phyloP scores from a whole-genome alignment of 2,888 invertebrate genomes.

The Eucera pruinosa region DNA sequence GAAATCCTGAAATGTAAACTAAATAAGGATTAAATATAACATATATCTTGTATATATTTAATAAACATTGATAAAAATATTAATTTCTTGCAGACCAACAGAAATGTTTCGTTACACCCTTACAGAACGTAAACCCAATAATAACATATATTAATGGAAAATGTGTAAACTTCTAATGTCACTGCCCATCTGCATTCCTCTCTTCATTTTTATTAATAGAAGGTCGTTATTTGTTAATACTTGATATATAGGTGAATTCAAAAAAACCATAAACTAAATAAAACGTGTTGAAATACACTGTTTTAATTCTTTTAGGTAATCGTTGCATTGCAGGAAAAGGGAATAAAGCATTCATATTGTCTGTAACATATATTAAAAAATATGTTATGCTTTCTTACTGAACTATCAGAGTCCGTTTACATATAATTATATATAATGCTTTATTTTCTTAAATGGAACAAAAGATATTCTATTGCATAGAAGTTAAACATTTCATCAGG shows the following conservation, averaged over 20 bases:
- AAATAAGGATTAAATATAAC: neutral
- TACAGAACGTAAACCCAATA: constrained; percentile 9
- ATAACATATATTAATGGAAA: constrained; percentile 16
- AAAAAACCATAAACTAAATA: neutral
- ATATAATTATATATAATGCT: constrained; percentile 1
- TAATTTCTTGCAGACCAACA: neutral
- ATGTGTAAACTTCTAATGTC: constrained; percentile 12
- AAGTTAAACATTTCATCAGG: constrained; percentile 4
- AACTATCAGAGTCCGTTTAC: neutral
- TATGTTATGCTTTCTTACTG: neutral
- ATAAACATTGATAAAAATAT: neutral
- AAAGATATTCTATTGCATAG: constrained; percentile 1
- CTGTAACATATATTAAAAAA: constrained; percentile 19
- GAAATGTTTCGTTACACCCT: constrained; percentile 16
- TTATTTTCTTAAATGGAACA: constrained; percentile 26
- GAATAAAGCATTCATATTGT: neutral
- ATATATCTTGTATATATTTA: neutral
- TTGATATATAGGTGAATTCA: neutral
- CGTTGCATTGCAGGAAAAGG: neutral
- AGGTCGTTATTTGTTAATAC: neutral
- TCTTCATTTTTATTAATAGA: constrained; percentile 25
- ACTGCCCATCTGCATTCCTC: neutral
- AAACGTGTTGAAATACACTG: neutral
- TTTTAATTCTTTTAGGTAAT: neutral
- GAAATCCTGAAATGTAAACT: neutral